phyloP scores from a whole-genome alignment of 2,797 vertebrate species.

The Fringilla coelebs region DNA sequence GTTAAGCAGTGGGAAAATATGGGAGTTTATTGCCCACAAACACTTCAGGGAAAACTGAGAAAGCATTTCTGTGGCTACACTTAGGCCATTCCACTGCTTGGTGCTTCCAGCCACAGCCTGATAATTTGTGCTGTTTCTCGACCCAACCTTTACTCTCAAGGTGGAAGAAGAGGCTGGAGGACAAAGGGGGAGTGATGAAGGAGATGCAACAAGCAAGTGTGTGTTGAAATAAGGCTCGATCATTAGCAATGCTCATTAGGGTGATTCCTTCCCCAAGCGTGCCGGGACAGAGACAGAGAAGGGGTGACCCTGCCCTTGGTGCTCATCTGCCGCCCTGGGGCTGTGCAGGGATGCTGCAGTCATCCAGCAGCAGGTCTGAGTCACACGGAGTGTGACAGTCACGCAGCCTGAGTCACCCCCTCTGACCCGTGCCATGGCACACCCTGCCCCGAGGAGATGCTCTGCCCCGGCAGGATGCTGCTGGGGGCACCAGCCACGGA shows the following conservation, averaged over 20 bases:
- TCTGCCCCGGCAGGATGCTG: background rate
- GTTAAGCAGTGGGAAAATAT: background rate
- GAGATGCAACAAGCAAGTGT: background rate
- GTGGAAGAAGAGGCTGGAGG: background rate
- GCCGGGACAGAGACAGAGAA: background rate
- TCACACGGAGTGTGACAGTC: background rate
- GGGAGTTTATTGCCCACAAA: background rate
- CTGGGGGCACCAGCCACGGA: background rate
- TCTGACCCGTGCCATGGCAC: accelerated
- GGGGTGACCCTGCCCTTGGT: background rate
- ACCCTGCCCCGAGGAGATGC: background rate
- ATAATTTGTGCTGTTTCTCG: background rate
- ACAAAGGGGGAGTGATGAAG: background rate
- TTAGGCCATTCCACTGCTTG: background rate
- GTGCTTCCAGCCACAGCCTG: background rate
- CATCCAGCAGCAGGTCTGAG: background rate
- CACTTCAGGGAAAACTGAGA: background rate
- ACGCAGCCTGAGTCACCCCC: background rate
- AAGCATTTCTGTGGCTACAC: background rate
- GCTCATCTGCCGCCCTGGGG: background rate
- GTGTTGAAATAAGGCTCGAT: background rate
- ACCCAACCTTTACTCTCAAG: background rate
- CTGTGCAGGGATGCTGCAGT: background rate
- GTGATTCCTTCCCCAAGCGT: background rate
- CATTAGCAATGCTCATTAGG: background rate